Evolutionary conservation across 2,888 invertebrate species (phyloP).

Genomic region (Drosophila kambysellisi): DNA sequence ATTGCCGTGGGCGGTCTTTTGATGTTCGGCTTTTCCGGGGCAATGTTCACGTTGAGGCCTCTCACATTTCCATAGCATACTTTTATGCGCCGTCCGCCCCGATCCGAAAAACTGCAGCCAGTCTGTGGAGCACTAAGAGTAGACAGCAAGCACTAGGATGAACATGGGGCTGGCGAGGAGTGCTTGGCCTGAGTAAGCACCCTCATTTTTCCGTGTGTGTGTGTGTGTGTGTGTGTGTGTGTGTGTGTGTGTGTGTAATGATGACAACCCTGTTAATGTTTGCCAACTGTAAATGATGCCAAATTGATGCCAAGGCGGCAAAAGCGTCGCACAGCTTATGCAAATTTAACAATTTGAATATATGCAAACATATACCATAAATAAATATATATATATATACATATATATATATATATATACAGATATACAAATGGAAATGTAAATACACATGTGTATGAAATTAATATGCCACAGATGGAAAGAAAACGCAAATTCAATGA

Average conservation of each 20-base stretch:
- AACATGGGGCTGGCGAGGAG: neutral
- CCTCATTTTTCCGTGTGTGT: conserved; percentile 20
- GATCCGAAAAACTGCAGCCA: conserved; percentile 46
- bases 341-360: conserved; percentile 48
- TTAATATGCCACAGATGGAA: neutral
- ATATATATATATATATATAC: neutral
- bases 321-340: conserved; percentile 43
- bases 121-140: conserved; percentile 5
- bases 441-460: neutral
- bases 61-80: conserved; percentile 43
- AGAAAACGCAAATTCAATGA: neutral
- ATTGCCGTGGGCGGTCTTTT: conserved; percentile 75
- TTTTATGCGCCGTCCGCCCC: conserved; percentile 35
- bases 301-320: conserved; percentile 75
- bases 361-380: conserved; percentile 17
- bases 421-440: neutral
- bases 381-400: neutral
- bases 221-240: conserved; percentile 30
- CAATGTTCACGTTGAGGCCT: conserved; percentile 14
- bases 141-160: neutral
- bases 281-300: conserved; percentile 69
- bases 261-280: conserved; percentile 48
- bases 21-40: conserved; percentile 48
- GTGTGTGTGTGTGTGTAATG: conserved; percentile 42
- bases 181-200: neutral